Evolutionary conservation across 2,113 vertebrate genomes (phyloP).

Genomic region (Edolisoma coerulescens): DNA sequence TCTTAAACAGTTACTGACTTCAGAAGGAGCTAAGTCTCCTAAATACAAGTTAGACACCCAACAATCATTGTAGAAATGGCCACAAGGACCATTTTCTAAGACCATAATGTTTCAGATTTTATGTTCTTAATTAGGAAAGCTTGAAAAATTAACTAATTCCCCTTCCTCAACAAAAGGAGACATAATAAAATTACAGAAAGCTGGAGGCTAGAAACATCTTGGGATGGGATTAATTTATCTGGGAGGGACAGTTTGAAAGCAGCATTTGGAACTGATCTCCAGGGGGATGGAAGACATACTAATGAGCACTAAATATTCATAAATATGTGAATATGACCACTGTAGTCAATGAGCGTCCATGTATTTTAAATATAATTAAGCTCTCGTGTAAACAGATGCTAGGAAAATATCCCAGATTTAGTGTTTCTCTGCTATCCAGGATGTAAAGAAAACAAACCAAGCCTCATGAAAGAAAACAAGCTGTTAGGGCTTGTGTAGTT

Average conservation of each 20-base stretch:
- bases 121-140: not conserved
- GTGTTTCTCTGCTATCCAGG: not conserved
- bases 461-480: not conserved
- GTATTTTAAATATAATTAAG: not conserved
- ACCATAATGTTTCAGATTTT: not conserved
- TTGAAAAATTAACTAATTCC: not conserved
- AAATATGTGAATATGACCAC: not conserved
- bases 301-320: not conserved
- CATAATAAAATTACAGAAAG: not conserved
- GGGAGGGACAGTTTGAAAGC: not conserved
- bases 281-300: not conserved
- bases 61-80: not conserved
- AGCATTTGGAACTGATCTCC: not conserved
- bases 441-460: not conserved
- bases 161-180: not conserved
- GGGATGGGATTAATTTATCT: not conserved
- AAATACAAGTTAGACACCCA: not conserved
- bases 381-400: not conserved
- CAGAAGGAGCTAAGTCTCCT: not conserved
- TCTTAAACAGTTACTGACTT: not conserved
- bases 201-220: not conserved
- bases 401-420: not conserved
- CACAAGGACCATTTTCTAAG: not conserved
- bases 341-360: not conserved
- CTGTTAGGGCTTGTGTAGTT: not conserved